phyloP scores from a whole-genome alignment of 2,797 vertebrate genomes.

The Gymnodraco acuticeps region DNA sequence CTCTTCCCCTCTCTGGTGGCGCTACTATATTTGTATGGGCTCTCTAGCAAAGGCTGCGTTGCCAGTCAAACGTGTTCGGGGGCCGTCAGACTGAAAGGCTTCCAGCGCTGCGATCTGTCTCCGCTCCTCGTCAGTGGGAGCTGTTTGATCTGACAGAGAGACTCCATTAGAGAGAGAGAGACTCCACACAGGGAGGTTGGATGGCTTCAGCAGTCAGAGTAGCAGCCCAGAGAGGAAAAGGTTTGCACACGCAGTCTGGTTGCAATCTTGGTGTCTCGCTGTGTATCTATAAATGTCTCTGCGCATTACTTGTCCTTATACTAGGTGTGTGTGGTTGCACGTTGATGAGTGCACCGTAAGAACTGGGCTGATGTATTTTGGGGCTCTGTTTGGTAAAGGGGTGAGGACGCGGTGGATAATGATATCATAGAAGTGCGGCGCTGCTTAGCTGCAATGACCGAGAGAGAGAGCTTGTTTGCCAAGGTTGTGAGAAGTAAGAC shows the following conservation, averaged over 20 bases:
- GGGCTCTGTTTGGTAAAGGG: constrained; percentile 54
- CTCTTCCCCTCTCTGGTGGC: constrained; percentile 73
- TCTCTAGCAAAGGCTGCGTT: constrained; percentile 75
- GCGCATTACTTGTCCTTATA: constrained; percentile 72
- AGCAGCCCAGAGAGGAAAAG: constrained; percentile 79
- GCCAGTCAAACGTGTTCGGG: constrained; percentile 83
- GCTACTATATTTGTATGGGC: constrained; percentile 82
- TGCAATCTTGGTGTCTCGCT: constrained; percentile 82
- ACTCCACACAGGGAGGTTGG: constrained; percentile 80
- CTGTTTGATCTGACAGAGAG: constrained; percentile 83
- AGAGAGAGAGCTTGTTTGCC: constrained; percentile 32
- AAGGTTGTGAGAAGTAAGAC: constrained; percentile 44
- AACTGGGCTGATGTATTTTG: constrained; percentile 60
- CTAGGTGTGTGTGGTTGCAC: constrained; percentile 74
- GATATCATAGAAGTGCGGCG: constrained; percentile 69
- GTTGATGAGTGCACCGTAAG: constrained; percentile 35
- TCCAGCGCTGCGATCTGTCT: constrained; percentile 82
- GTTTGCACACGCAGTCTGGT: constrained; percentile 82
- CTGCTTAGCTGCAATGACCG: constrained; percentile 44
- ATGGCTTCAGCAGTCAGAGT: constrained; percentile 79
- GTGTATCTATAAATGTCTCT: constrained; percentile 82
- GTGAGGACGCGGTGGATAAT: constrained; percentile 60
- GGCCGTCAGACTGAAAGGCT: constrained; percentile 83
- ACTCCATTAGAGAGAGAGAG: constrained; percentile 80
- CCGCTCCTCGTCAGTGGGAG: constrained; percentile 78